Percentiles rank a stretch among this genome's conserved stretches.
Conservation (phyloP, 2,888 invertebrate genomes). For the Galerucella pusilla region DNA sequence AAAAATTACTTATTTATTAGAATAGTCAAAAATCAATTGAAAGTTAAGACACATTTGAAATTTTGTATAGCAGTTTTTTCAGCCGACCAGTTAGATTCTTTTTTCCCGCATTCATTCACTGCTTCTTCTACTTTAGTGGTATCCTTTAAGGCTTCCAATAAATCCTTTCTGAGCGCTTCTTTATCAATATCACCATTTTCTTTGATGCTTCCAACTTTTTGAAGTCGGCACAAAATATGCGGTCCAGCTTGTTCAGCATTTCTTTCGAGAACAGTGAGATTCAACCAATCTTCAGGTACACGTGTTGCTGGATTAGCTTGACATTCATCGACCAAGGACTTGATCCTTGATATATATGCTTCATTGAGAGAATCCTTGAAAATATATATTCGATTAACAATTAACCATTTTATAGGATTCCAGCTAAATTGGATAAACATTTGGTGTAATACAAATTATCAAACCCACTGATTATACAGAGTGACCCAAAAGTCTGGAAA, state of each 20-base stretch:
- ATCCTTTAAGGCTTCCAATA: neutral
- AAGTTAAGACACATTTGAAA: neutral
- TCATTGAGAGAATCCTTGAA: slow-evolving; percentile 34
- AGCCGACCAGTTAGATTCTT: neutral
- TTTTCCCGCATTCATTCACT: neutral
- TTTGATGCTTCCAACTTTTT: neutral
- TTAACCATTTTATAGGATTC: too few relatives aligned
- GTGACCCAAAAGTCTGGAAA: too few relatives aligned
- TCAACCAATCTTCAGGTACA: neutral
- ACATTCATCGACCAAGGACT: neutral
- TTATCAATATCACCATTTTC: neutral
- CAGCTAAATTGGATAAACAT: too few relatives aligned
- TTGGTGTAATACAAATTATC: too few relatives aligned
- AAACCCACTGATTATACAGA: too few relatives aligned
- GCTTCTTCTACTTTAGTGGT: neutral
- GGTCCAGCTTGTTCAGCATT: neutral
- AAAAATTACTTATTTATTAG: too few relatives aligned
- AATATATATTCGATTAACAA: too few relatives aligned
- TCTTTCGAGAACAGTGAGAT: neutral
- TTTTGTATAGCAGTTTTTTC: slow-evolving; percentile 2
- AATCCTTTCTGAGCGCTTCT: neutral
- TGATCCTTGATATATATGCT: neutral
- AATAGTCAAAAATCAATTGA: neutral
- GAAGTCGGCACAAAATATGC: neutral
- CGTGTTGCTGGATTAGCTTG: neutral